Percentiles rank a stretch among this genome's conserved stretches.
These are phyloP conservation scores for Amblyraja radiata DNA, from an alignment of 2,797 vertebrate genomes.

Conservation along the genomic window DNA sequence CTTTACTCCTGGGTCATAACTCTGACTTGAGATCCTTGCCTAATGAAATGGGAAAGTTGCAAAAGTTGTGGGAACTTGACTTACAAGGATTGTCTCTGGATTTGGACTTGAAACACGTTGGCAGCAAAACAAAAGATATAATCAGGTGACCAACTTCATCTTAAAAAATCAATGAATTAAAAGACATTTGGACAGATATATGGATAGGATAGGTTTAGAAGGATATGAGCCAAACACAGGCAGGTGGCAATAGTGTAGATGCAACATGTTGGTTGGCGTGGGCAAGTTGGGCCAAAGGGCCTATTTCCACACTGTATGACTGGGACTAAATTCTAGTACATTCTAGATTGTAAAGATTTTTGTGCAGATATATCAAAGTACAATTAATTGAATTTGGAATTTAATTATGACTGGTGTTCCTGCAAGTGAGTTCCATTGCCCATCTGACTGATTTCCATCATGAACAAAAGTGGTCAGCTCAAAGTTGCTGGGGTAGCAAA, in stretches of 20 bases:
- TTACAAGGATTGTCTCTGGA: conserved; percentile 85
- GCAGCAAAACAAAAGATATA: conserved; percentile 90
- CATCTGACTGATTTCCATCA: neutral
- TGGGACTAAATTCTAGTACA: too few relatives aligned
- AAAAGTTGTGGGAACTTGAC: conserved; percentile 88
- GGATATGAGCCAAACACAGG: too few relatives aligned
- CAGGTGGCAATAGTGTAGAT: too few relatives aligned
- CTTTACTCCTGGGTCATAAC: conserved; percentile 85
- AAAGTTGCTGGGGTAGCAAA: neutral
- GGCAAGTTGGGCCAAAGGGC: too few relatives aligned
- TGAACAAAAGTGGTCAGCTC: neutral
- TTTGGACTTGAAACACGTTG: conserved; percentile 85
- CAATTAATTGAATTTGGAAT: neutral
- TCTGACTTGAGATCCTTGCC: conserved; percentile 75
- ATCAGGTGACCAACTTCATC: conserved; percentile 65
- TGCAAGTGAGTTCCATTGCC: neutral
- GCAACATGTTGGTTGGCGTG: too few relatives aligned
- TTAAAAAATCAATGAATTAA: neutral
- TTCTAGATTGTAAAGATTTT: too few relatives aligned
- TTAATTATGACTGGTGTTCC: neutral
- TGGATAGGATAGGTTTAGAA: too few relatives aligned
- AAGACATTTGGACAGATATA: neutral
- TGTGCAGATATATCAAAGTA: neutral
- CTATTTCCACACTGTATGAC: too few relatives aligned
- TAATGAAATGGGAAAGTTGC: conserved; percentile 88